Evolutionary conservation across 2,888 invertebrate genomes (phyloP), one percentile per base, ranked within the genome.

Genomic region (Chloroclysta siterata): DNA sequence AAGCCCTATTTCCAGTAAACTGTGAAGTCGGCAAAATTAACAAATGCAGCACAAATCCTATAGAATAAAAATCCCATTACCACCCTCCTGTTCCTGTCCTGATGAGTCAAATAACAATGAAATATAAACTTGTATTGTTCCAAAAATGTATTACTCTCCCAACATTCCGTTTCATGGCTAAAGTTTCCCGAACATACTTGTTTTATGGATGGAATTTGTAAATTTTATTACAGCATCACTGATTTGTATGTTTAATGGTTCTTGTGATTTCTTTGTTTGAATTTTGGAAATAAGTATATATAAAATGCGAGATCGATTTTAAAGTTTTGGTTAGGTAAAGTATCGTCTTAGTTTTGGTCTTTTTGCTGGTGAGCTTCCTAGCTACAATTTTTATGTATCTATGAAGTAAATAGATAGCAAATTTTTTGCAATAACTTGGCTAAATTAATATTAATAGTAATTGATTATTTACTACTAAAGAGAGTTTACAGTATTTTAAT

Each of bases 11-110:
- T 29, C 46, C 36, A 13, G 13, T 28, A 53, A 65, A 52, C 29
- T 41, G 42, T 56, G 15, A 51, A 60, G 50, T 55, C 52, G 54
- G 48, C 36, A 44, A 62, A 57, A 63, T 60, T 65, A 62, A 61
- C 54, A 58, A 50, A 51, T 52, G 53, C 67, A 53, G 42, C 53
- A 51, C 55, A 57, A 66, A 66, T 54, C 10, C 36, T 52, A 42
- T 42, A 80, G 83, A 85, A 88, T 86, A 88, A 85, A 87, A 87
- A 83, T 80, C 79, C 75, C 83, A 83, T 87, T 82, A 78, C 72
- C 65, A 29, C 54, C 61, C 61, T 51, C 53, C 46, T 54, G 42
- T 60, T 56, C 59, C 42, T 60, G 15, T 17, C 33, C 62, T 67
- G 59, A 63, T 60, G 56, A 65, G 61, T 65, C 63, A 53, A 74